Conservation (phyloP, 2,888 invertebrate genomes). For the Erpobdella octoculata region DNA sequence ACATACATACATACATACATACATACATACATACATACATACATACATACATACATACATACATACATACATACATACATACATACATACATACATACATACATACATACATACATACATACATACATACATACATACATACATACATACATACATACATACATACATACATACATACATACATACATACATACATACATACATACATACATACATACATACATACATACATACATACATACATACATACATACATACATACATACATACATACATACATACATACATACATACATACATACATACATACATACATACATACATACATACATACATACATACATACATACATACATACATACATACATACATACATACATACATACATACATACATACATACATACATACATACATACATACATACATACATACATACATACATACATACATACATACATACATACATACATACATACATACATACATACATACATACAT, state of each 20-base stretch:
- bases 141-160: not conserved
- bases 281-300: not conserved
- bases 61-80: not conserved
- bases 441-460: not conserved
- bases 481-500: too few relatives aligned
- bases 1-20: not conserved
- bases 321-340: not conserved
- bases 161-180: not conserved
- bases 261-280: not conserved
- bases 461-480: too few relatives aligned
- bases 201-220: not conserved
- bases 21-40: not conserved
- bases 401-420: not conserved
- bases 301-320: not conserved
- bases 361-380: not conserved
- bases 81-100: not conserved
- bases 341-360: not conserved
- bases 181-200: not conserved
- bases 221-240: not conserved
- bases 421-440: not conserved
- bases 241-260: not conserved
- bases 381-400: not conserved
- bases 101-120: not conserved
- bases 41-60: not conserved
- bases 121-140: not conserved